These are phyloP conservation scores for Fundulus diaphanus DNA, from an alignment of 2,797 vertebrate genomes.

Conservation along the genomic window DNA sequence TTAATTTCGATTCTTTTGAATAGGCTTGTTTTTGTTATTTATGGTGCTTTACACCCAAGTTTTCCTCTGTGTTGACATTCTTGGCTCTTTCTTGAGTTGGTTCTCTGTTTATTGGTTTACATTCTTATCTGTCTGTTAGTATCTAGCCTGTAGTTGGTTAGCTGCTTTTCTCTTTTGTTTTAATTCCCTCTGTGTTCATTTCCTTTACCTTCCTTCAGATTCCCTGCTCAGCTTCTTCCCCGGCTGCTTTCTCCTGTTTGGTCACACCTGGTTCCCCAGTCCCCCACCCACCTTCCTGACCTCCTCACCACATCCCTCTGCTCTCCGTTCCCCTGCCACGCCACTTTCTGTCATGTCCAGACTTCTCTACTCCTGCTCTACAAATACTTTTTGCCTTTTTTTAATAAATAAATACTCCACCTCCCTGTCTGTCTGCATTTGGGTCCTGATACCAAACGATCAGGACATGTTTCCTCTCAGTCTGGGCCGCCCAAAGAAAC, in stretches of 20 bases:
- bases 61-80: neutral
- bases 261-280: neutral
- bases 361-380: too few species aligned
- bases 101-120: neutral
- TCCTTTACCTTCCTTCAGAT: neutral
- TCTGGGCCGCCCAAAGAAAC: too few species aligned
- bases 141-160: neutral
- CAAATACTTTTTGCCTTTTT: too few species aligned
- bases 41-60: neutral
- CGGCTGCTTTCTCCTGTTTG: neutral
- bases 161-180: neutral
- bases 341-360: too few species aligned
- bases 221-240: neutral
- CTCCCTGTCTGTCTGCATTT: neutral
- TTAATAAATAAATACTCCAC: too few species aligned
- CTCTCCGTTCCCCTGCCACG: too few species aligned
- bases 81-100: neutral
- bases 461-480: neutral
- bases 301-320: neutral
- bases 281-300: neutral
- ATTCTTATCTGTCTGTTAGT: neutral
- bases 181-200: neutral
- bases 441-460: neutral
- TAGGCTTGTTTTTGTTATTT: neutral
- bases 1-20: neutral